A percentile compares a stretch with the other conserved stretches of the same genome.
Conservation (phyloP, 2,888 invertebrate species). For the Gymnoscelis rufifasciata region DNA sequence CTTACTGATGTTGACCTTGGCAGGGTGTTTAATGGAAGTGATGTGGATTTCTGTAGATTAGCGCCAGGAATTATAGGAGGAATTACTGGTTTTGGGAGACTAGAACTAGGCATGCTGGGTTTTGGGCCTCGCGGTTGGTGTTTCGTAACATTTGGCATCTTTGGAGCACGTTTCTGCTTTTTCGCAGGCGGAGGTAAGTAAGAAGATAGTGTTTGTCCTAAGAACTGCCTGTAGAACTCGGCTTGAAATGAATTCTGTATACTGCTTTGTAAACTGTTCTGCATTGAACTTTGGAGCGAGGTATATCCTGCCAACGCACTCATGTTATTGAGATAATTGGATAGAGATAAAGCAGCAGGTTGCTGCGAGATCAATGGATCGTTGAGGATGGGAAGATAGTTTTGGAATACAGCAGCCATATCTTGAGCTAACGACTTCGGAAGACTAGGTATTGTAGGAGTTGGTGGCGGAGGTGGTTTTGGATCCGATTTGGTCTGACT, state of each 20-base stretch:
- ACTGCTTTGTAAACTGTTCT: constrained; percentile 50
- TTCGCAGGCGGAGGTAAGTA: constrained; percentile 54
- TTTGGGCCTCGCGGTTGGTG: constrained; percentile 5
- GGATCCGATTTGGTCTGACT: constrained; percentile 42
- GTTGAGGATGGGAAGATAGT: constrained; percentile 59
- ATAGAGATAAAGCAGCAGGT: constrained; percentile 56
- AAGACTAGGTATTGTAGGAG: constrained; percentile 27
- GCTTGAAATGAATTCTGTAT: constrained; percentile 63
- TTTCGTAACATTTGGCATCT: constrained; percentile 32
- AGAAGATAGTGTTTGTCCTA: constrained; percentile 54
- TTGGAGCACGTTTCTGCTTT: constrained; percentile 64
- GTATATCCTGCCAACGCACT: constrained; percentile 58
- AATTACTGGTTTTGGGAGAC: constrained; percentile 10
- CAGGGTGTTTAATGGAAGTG: constrained; percentile 18
- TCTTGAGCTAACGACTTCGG: constrained; percentile 63
- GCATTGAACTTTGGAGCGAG: constrained; percentile 52
- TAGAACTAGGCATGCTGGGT: constrained; percentile 20
- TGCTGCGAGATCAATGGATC: constrained; percentile 59
- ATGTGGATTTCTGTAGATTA: constrained; percentile 31
- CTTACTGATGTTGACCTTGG: constrained; percentile 8
- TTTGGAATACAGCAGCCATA: constrained; percentile 61
- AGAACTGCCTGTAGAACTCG: constrained; percentile 64
- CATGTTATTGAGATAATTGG: constrained; percentile 57
- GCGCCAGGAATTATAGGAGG: no score
- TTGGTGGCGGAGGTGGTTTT: constrained; percentile 31